A percentile compares a stretch with the other conserved stretches of the same genome.
phyloP scores from a whole-genome alignment of 2,797 vertebrate species.

The Dendrocincla fuliginosa region DNA sequence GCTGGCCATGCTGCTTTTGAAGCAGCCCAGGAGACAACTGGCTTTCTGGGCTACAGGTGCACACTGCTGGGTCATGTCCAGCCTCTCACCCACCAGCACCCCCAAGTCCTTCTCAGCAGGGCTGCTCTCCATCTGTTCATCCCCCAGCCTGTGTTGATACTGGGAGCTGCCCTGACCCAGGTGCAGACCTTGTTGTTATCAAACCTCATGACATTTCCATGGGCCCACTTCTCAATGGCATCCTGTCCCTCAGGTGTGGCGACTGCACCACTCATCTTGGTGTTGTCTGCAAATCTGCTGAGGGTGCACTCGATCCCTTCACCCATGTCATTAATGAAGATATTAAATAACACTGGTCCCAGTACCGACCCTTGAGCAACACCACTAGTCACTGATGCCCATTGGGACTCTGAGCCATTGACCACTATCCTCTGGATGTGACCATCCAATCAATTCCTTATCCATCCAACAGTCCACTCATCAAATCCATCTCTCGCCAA shows the following conservation, averaged over 20 bases:
- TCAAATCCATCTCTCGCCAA: neutral
- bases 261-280: neutral
- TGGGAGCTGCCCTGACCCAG: neutral
- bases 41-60: neutral
- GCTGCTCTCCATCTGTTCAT: neutral
- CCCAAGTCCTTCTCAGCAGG: rapidly evolving
- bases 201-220: neutral
- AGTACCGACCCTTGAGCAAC: neutral
- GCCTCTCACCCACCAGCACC: neutral
- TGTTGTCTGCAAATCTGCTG: neutral
- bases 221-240: neutral
- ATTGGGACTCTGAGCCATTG: neutral
- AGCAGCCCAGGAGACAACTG: neutral
- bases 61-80: neutral
- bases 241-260: neutral
- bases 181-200: neutral
- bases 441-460: neutral
- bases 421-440: neutral
- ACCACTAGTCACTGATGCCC: neutral
- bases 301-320: neutral
- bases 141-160: neutral
- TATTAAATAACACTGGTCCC: neutral
- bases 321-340: neutral
- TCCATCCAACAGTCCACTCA: neutral
- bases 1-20: neutral